Percentiles rank a stretch among this genome's conserved stretches.
These are phyloP conservation scores for Zonitis immaculata DNA, from an alignment of 2,888 invertebrate species.

Conservation along the genomic window DNA sequence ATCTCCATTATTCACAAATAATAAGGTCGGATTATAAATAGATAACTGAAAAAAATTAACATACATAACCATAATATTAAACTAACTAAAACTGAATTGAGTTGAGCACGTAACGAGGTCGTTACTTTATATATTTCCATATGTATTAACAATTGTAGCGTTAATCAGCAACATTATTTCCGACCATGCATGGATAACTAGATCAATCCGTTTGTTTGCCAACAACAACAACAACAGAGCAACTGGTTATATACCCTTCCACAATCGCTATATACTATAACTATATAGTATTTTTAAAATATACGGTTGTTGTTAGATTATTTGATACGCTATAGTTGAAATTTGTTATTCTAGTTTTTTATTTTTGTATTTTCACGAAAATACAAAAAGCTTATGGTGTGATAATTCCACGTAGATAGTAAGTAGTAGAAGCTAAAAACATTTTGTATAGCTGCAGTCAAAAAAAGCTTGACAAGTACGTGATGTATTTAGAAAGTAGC, in stretches of 20 bases:
- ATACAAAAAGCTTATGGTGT: too few species aligned
- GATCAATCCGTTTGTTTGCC: conserved; percentile 17
- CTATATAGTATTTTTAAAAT: too few species aligned
- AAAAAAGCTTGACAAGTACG: conserved; percentile 8
- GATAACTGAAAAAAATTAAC: not conserved
- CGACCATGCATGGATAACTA: conserved; percentile 14
- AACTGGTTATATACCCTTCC: conserved; percentile 6
- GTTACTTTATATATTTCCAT: conserved; percentile 11
- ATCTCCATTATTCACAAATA: not conserved
- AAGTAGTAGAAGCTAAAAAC: too few species aligned
- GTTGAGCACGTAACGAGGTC: conserved; percentile 21
- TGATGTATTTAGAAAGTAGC: conserved; percentile 19
- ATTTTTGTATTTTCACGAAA: conserved; percentile 3
- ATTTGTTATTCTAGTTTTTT: not conserved
- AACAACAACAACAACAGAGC: not conserved
- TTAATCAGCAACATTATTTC: conserved; percentile 26
- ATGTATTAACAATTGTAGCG: conserved; percentile 20
- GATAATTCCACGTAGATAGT: too few species aligned
- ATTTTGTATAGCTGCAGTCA: too few species aligned
- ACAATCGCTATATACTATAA: conserved; percentile 6
- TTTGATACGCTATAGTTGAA: conserved; percentile 13
- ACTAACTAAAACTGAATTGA: conserved; percentile 19
- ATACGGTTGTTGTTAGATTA: not conserved
- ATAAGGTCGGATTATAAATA: not conserved
- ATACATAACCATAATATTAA: not conserved